Conservation (phyloP, 2,113 vertebrate species). For the Solea solea region DNA sequence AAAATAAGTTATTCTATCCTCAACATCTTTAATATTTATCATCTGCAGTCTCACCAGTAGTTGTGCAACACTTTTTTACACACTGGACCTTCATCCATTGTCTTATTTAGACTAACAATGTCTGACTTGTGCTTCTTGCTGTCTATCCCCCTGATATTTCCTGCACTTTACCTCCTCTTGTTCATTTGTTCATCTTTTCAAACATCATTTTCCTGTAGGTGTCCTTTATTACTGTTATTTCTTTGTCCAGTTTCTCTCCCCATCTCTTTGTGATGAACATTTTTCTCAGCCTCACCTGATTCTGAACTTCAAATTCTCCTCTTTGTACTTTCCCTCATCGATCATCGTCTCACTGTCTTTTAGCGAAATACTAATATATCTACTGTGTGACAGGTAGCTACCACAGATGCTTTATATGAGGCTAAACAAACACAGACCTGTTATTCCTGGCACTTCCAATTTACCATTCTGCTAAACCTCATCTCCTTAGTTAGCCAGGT, state of each 20-base stretch:
- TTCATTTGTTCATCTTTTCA: slow-evolving; percentile 36
- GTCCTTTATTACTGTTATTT: slow-evolving; percentile 48
- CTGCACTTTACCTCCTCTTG: slow-evolving; percentile 3
- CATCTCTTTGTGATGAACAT: slow-evolving; percentile 20
- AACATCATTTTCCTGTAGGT: slow-evolving; percentile 26
- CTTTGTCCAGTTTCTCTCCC: slow-evolving; percentile 26
- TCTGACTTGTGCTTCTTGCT: slow-evolving; percentile 2
- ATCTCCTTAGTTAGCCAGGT: no score
- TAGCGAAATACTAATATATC: no score
- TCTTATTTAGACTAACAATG: slow-evolving; percentile 19
- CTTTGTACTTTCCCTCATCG: slow-evolving; percentile 52
- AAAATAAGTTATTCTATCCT: no score
- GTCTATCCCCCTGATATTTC: slow-evolving; percentile 24
- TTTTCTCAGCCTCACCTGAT: slow-evolving; percentile 53
- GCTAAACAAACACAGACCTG: no score
- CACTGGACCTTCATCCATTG: slow-evolving; percentile 13
- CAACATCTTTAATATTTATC: no score
- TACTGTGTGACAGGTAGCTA: no score
- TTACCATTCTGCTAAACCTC: no score
- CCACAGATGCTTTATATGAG: no score
- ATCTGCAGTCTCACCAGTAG: neutral
- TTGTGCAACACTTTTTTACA: neutral
- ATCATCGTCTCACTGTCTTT: slow-evolving; percentile 32
- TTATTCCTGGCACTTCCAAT: no score
- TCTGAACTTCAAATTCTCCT: slow-evolving; percentile 57